Evolutionary conservation across 2,888 invertebrate species (phyloP).

Genomic region (Sepioteuthis lessoniana): DNA sequence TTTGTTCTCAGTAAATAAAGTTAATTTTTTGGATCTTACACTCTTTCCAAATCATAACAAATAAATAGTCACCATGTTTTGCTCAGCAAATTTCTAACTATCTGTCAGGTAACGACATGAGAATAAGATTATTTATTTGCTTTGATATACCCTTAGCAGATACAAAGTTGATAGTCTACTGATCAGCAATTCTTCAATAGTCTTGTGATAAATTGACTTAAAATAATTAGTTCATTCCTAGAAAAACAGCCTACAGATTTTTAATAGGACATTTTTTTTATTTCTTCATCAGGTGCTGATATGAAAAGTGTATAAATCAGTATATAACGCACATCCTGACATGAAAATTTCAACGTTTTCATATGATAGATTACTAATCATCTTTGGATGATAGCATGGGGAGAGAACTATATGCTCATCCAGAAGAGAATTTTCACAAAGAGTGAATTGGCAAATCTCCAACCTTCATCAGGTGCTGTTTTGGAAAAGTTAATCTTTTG

Average conservation of each 20-base stretch:
- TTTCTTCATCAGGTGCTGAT: not conserved
- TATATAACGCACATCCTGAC: not conserved
- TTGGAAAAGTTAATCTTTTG: not conserved
- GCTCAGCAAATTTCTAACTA: too few relatives aligned
- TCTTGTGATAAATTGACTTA: not conserved
- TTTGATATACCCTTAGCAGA: not conserved
- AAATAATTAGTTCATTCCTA: too few relatives aligned
- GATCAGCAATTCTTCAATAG: not conserved
- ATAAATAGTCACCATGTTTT: too few relatives aligned
- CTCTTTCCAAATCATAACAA: too few relatives aligned
- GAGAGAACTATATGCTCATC: not conserved
- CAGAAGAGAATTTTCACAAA: not conserved
- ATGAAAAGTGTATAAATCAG: conserved; percentile 33
- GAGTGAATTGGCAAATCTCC: not conserved
- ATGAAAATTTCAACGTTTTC: not conserved
- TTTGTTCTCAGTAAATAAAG: too few relatives aligned
- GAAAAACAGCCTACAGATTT: not conserved
- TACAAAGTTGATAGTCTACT: not conserved
- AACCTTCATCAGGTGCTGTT: not conserved
- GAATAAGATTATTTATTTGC: too few relatives aligned
- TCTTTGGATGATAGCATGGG: not conserved
- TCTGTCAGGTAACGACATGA: too few relatives aligned
- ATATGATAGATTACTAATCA: not conserved
- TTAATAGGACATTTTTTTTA: not conserved
- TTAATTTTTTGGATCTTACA: too few relatives aligned